Conservation (phyloP, 2,113 vertebrate species). For the Percopsis transmontana region DNA sequence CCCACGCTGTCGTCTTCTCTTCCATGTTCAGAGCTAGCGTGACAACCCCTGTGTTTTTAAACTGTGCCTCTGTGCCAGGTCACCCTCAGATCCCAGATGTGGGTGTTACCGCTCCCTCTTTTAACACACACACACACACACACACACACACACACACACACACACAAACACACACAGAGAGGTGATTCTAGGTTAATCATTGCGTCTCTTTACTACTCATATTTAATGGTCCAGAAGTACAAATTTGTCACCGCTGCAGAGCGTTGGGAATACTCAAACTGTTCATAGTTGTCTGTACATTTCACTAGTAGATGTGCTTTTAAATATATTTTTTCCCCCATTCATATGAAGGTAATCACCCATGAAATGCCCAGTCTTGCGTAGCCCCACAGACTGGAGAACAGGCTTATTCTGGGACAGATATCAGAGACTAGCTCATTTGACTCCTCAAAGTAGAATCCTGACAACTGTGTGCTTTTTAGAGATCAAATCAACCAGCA, state of each 20-base stretch:
- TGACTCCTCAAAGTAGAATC: conserved; percentile 2
- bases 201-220: too few relatives aligned
- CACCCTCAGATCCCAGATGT: conserved; percentile 39
- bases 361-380: conserved; percentile 11
- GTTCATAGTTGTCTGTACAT: neutral
- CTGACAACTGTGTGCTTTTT: conserved; percentile 44
- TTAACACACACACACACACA: too few relatives aligned
- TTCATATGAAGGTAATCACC: neutral
- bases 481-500: conserved; percentile 54
- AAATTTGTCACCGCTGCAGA: neutral
- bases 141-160: too few relatives aligned
- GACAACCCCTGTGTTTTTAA: conserved; percentile 14
- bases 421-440: neutral
- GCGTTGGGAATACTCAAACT: neutral
- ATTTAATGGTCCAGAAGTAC: too few relatives aligned
- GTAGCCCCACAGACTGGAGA: conserved; percentile 5
- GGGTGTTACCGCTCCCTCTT: too few relatives aligned
- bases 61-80: too few relatives aligned
- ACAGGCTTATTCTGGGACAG: neutral
- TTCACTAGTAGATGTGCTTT: neutral
- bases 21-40: conserved; percentile 32
- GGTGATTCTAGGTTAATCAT: too few relatives aligned
- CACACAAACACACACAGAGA: too few relatives aligned
- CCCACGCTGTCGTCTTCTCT: conserved; percentile 35
- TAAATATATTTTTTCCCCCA: neutral